phyloP scores from a whole-genome alignment of 2,113 vertebrate species.

The Ancistrus triradiatus region DNA sequence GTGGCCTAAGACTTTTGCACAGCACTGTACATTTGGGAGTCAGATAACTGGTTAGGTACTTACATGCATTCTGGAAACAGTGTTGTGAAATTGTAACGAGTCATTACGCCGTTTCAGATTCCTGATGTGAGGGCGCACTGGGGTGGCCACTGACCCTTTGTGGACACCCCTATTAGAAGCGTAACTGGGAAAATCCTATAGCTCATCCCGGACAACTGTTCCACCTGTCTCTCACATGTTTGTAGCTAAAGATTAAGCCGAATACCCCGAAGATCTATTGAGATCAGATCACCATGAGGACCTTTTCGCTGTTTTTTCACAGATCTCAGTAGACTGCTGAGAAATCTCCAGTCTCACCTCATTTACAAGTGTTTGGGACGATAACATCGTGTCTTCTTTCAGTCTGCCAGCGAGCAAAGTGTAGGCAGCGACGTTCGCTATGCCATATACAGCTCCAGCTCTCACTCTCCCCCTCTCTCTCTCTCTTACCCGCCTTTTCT shows the following conservation, averaged over 20 bases:
- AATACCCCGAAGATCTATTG: not conserved
- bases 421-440: not conserved
- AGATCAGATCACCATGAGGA: not conserved
- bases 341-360: constrained; percentile 8
- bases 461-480: not conserved
- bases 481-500: not conserved
- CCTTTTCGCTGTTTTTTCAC: not conserved
- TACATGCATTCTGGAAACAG: too few species aligned
- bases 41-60: too few species aligned
- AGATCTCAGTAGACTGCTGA: constrained; percentile 12
- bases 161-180: too few species aligned
- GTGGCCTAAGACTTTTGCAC: too few species aligned
- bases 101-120: too few species aligned
- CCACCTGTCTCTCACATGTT: constrained; percentile 9
- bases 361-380: constrained; percentile 10
- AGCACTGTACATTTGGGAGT: too few species aligned
- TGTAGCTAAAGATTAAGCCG: too few species aligned
- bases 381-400: constrained; percentile 24
- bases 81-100: too few species aligned
- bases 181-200: too few species aligned
- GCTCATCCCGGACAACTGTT: too few species aligned
- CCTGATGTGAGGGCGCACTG: too few species aligned
- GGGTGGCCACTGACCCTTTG: too few species aligned
- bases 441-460: not conserved
- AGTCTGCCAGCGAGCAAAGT: constrained; percentile 14